These are phyloP conservation scores for Epinephelus cyanopodus DNA, from an alignment of 2,113 vertebrate genomes.

Conservation along the genomic window DNA sequence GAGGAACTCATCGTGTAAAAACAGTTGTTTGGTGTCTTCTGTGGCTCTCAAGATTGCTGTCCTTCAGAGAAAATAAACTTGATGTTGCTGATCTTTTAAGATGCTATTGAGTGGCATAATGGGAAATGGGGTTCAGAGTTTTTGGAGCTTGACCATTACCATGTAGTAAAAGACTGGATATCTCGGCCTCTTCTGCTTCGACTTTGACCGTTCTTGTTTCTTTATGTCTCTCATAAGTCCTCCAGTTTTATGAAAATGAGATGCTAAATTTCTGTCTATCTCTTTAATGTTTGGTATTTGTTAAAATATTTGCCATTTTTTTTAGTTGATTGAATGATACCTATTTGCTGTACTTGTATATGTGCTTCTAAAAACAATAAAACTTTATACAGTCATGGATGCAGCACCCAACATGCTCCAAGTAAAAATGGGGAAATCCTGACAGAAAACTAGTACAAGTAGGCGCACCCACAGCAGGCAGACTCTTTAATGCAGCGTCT, in stretches of 20 bases:
- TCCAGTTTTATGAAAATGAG: neutral
- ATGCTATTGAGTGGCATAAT: neutral
- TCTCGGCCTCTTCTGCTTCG: neutral
- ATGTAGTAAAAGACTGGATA: neutral
- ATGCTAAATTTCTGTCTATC: neutral
- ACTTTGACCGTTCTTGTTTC: neutral
- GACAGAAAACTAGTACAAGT: conserved; percentile 12
- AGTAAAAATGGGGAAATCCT: conserved; percentile 44
- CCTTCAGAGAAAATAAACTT: neutral
- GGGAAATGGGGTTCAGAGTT: neutral
- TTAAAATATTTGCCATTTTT: neutral
- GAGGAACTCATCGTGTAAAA: neutral
- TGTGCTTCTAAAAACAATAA: conserved; percentile 5
- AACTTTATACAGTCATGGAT: neutral
- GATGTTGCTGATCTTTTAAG: neutral
- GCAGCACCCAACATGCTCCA: neutral
- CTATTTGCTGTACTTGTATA: neutral
- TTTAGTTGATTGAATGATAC: neutral
- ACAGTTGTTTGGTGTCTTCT: neutral
- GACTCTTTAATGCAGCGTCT: conserved; percentile 39
- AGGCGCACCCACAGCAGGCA: conserved; percentile 32
- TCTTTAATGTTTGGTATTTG: neutral
- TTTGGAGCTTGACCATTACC: neutral
- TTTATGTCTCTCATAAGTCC: neutral
- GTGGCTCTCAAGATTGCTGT: neutral